phyloP scores from a whole-genome alignment of 2,113 vertebrate genomes.

The Anser cygnoides region DNA sequence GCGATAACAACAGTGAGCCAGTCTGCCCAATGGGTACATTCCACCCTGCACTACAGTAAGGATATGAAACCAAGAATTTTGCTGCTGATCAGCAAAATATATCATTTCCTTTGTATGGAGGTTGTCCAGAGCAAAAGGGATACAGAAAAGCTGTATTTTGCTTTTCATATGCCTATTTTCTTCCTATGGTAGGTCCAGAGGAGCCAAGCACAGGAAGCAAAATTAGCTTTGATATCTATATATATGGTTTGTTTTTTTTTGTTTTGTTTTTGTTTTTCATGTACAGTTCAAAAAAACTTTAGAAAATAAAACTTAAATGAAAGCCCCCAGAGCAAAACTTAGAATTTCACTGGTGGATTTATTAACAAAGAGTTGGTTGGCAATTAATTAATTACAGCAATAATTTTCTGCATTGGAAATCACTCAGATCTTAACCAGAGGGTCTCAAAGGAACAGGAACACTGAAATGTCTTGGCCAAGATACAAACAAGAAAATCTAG shows the following conservation, averaged over 20 bases:
- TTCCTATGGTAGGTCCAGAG: not conserved
- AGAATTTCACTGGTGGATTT: not conserved
- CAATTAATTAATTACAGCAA: constrained; percentile 55
- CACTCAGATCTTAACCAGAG: constrained; percentile 13
- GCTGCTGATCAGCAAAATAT: not conserved
- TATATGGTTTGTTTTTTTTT: too few relatives aligned
- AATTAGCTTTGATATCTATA: not conserved
- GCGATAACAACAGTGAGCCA: not conserved
- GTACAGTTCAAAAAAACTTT: not conserved
- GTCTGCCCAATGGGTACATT: not conserved
- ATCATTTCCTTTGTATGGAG: not conserved
- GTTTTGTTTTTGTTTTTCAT: not conserved
- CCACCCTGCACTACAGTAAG: not conserved
- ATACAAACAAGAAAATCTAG: constrained; percentile 38
- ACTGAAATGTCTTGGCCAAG: constrained; percentile 28
- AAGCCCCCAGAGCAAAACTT: not conserved
- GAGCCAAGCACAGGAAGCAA: not conserved
- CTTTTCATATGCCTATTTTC: not conserved
- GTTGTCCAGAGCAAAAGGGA: not conserved
- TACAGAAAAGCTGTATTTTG: not conserved
- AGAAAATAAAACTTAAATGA: not conserved
- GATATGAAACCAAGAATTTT: not conserved
- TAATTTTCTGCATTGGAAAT: constrained; percentile 17
- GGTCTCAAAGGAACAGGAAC: constrained; percentile 28
- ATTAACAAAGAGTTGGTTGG: not conserved